Evolutionary conservation across 2,888 invertebrate species (phyloP).

Genomic region (Arctia plantaginis): DNA sequence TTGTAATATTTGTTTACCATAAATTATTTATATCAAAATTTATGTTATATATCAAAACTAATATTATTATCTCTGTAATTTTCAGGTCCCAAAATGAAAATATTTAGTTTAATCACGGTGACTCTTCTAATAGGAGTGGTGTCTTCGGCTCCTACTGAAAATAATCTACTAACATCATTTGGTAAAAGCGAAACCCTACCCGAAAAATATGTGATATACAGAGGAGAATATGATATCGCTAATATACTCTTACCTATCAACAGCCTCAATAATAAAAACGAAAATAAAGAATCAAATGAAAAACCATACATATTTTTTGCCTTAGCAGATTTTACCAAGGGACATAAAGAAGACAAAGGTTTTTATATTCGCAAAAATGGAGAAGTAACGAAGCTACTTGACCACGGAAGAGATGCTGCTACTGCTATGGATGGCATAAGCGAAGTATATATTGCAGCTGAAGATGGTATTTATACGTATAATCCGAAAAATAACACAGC

Average conservation of each 20-base stretch:
- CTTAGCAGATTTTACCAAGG: not conserved
- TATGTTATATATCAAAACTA: not conserved
- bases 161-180: not conserved
- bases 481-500: not conserved
- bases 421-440: not conserved
- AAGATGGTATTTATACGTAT: constrained; percentile 9
- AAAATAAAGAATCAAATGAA: not conserved
- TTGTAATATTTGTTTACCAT: no score
- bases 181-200: not conserved
- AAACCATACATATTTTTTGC: not conserved
- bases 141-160: not conserved
- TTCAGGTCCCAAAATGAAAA: not conserved
- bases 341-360: constrained; percentile 6
- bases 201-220: constrained; percentile 4
- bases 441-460: constrained; percentile 8
- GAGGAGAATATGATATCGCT: constrained; percentile 1
- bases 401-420: constrained; percentile 7
- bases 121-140: not conserved
- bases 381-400: constrained; percentile 6
- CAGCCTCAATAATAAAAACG: not conserved
- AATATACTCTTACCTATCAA: not conserved
- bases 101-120: not conserved
- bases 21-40: no score
- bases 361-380: constrained; percentile 5
- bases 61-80: not conserved